Base-by-base conservation (phyloP, 2,888 invertebrate species). In the Trissolcus japonicus region DNA sequence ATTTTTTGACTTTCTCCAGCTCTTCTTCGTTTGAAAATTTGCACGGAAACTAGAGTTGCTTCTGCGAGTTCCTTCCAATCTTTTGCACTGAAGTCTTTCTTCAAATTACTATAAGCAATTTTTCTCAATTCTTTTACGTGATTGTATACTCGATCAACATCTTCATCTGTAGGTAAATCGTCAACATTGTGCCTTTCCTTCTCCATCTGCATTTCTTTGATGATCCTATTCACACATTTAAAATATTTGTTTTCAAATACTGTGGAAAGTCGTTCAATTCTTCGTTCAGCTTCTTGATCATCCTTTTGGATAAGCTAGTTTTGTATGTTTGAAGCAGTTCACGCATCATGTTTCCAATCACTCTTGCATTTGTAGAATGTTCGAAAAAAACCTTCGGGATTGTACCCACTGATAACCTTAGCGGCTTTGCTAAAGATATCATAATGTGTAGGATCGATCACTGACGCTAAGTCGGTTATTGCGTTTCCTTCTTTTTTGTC, bases 1-100 rank as follows among this genome's bases (percentile, higher is more conserved):
- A 65, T 72, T 43, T 60, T 54, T 16, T 65, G 40, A n/a, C 35
- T 59, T 17, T 72, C 65, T 0, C 72, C 72, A 16, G 65, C 46
- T 40, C 59, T 29, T 35, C 65, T n/a, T 21, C 65, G 6, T 16
- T 65, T 72, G 19, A 65, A 72, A 2, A 72, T 54, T 21, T 57
- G 56, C 0, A 60, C 2, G 6, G 59, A 65, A 9, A 65, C 0
- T 0, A 72, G 41, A 19, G 65, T 65, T 0, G 54, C n/a, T 60
- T 72, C 72, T 4, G 54, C 43, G 7, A 72, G 14, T 0, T 0
- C 48, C 7, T 0, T 46, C 72, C 72, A 72, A 11, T 29, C 9
- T 16, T 50, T 1, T 2, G 9, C 0, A 11, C 50, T 13, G 48
- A 65, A 72, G 0, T 40, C 9, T 6, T 40, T 19, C 16, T 46